Evolutionary conservation across 2,797 vertebrate genomes (phyloP).

Genomic region (Microcaecilia unicolor): DNA sequence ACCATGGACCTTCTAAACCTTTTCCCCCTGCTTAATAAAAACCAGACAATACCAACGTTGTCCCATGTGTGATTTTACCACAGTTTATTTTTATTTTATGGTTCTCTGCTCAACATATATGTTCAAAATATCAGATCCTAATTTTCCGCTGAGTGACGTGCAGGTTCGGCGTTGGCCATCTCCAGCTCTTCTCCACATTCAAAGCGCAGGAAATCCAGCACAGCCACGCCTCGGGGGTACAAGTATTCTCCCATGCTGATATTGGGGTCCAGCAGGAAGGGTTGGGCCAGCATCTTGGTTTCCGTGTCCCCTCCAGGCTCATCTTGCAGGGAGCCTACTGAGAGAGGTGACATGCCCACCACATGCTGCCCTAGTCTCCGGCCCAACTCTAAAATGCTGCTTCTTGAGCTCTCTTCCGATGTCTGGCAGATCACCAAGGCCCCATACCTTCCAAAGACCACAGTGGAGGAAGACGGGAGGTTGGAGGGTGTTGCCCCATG

Average conservation of each 20-base stretch:
- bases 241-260: slow-evolving; percentile 76
- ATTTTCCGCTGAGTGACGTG: background rate
- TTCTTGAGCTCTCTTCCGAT: slow-evolving; percentile 28
- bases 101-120: too few relatives aligned
- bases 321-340: slow-evolving; percentile 73
- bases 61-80: too few relatives aligned
- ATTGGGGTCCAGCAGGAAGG: slow-evolving; percentile 67
- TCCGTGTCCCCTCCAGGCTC: slow-evolving; percentile 66
- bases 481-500: slow-evolving; percentile 51
- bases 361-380: slow-evolving; percentile 78
- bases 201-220: slow-evolving; percentile 80
- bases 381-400: slow-evolving; percentile 52
- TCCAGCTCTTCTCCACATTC: slow-evolving; percentile 65
- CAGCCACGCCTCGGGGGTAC: slow-evolving; percentile 52
- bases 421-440: slow-evolving; percentile 71
- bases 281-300: slow-evolving; percentile 77
- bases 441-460: slow-evolving; percentile 74
- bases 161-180: slow-evolving; percentile 15
- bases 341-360: slow-evolving; percentile 75
- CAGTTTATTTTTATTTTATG: too few relatives aligned
- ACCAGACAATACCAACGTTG: too few relatives aligned
- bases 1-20: too few relatives aligned
- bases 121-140: slow-evolving; percentile 10
- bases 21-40: too few relatives aligned
- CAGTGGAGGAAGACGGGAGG: slow-evolving; percentile 21